These are phyloP conservation scores for Carassius carassius DNA, from an alignment of 2,113 vertebrate genomes.

Conservation along the genomic window DNA sequence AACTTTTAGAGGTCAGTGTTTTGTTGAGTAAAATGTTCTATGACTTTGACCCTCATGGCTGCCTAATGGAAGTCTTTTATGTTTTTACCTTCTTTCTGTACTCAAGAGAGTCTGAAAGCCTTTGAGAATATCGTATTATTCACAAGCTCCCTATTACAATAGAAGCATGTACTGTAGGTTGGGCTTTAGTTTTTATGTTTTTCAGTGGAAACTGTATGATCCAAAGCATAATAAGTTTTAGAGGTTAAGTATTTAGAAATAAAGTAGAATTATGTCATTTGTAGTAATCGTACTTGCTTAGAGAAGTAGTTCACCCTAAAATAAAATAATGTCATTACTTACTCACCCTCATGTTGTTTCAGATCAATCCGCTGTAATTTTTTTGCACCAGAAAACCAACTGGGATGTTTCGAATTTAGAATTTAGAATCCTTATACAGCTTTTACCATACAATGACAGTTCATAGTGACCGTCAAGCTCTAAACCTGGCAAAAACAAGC, in stretches of 20 bases:
- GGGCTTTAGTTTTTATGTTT: not conserved
- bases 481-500: not conserved
- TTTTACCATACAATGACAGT: not conserved
- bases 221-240: not conserved
- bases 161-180: not conserved
- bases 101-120: not conserved
- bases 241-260: not conserved
- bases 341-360: not conserved
- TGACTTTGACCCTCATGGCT: slow-evolving; percentile 9
- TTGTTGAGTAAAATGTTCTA: not conserved
- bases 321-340: not conserved
- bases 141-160: not conserved
- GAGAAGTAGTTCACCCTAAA: not conserved
- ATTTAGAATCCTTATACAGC: not conserved
- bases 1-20: slow-evolving; percentile 26
- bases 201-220: not conserved
- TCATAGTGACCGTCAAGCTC: not conserved
- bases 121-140: slow-evolving; percentile 20
- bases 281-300: not conserved
- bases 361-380: not conserved
- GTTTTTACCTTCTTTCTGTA: slow-evolving; percentile 9
- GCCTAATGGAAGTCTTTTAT: slow-evolving; percentile 27
- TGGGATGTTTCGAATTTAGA: not conserved
- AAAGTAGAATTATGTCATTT: not conserved
- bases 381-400: not conserved